Percentiles rank a stretch among this genome's conserved stretches.
Conservation (phyloP, 2,113 vertebrate species). For the Peucedramus taeniatus region DNA sequence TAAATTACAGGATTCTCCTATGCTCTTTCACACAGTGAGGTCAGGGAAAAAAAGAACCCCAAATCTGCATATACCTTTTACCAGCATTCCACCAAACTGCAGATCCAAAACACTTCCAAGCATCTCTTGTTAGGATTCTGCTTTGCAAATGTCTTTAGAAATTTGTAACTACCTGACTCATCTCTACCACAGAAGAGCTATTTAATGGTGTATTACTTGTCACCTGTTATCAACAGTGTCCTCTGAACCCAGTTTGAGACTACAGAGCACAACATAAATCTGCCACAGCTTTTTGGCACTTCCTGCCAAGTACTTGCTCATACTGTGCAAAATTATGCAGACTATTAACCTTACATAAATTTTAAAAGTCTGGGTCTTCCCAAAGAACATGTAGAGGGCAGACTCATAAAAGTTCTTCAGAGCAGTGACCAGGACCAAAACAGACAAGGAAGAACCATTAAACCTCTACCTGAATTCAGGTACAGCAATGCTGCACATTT, state of each 20-base stretch:
- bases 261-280: slow-evolving; percentile 18
- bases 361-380: neutral
- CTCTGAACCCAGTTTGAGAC: neutral
- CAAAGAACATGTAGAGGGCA: neutral
- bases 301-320: slow-evolving; percentile 14
- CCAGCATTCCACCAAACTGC: neutral
- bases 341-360: slow-evolving; percentile 35
- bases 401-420: neutral
- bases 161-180: slow-evolving; percentile 12
- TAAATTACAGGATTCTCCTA: neutral
- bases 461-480: neutral
- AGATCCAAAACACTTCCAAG: neutral
- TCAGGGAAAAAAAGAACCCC: neutral
- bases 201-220: neutral
- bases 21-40: neutral
- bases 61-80: neutral
- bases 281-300: slow-evolving; percentile 11
- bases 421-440: neutral
- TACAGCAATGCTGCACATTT: neutral
- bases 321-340: slow-evolving; percentile 8
- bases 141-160: slow-evolving; percentile 14
- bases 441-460: neutral
- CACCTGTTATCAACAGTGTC: neutral
- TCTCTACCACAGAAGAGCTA: neutral
- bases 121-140: neutral